These are phyloP conservation scores for Pogoniulus pusillus DNA, from an alignment of 2,797 vertebrate species.

Conservation along the genomic window DNA sequence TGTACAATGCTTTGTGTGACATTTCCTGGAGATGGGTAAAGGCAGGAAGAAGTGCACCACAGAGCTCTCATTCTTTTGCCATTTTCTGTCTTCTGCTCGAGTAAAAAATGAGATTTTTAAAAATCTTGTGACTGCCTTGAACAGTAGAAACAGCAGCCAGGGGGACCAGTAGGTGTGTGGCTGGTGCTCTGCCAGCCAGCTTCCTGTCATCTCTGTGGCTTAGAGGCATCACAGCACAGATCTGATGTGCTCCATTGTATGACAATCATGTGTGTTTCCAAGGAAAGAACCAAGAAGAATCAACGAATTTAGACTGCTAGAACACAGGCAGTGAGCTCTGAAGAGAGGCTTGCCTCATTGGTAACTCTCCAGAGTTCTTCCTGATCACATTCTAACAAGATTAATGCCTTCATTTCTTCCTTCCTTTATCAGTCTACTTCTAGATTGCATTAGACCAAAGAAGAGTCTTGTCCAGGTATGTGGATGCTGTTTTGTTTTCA, in stretches of 20 bases:
- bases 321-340: neutral
- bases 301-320: neutral
- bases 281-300: neutral
- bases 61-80: neutral
- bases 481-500: neutral
- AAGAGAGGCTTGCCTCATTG: neutral
- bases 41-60: neutral
- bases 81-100: neutral
- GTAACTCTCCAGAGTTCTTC: neutral
- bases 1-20: neutral
- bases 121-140: neutral
- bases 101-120: neutral
- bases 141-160: neutral
- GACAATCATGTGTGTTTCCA: neutral
- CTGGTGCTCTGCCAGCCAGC: neutral
- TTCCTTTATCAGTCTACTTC: neutral
- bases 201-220: neutral
- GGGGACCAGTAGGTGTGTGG: neutral
- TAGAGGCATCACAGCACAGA: neutral
- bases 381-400: neutral
- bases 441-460: neutral
- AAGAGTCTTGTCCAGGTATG: neutral
- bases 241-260: neutral
- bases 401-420: neutral
- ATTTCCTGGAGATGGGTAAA: neutral